Conservation (phyloP, 2,888 invertebrate genomes). For the Cepaea hortensis region DNA sequence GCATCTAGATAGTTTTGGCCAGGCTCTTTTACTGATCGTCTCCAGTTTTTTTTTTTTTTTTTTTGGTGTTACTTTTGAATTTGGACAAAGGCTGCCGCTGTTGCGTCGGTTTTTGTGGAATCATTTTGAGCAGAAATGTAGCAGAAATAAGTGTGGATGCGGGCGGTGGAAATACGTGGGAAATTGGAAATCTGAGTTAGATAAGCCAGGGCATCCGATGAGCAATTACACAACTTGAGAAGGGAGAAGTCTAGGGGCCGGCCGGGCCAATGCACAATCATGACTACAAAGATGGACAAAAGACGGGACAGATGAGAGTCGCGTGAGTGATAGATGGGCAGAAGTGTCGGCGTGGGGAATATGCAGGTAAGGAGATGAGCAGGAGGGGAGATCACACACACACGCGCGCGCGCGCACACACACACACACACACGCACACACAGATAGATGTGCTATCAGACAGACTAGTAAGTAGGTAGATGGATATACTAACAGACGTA, state of each 20-base stretch:
- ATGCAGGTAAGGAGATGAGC: too few relatives aligned
- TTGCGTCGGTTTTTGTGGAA: not conserved
- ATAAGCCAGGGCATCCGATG: not conserved
- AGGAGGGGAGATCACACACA: too few relatives aligned
- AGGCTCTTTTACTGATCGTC: not conserved
- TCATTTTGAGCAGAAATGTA: not conserved
- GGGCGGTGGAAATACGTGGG: slow-evolving; percentile 16
- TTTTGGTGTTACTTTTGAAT: not conserved
- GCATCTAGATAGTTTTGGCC: not conserved
- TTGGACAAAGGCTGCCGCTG: not conserved
- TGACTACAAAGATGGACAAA: too few relatives aligned
- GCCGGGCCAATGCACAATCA: too few relatives aligned
- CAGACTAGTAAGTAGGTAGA: not conserved
- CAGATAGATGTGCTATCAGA: not conserved
- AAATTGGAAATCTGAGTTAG: slow-evolving; percentile 10
- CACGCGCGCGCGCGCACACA: too few relatives aligned
- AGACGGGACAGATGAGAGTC: too few relatives aligned
- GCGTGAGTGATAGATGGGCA: too few relatives aligned
- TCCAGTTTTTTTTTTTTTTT: too few relatives aligned
- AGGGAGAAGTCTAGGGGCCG: not conserved
- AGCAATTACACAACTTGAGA: not conserved
- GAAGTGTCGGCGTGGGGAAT: too few relatives aligned
- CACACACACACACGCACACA: too few relatives aligned
- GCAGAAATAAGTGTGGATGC: not conserved
- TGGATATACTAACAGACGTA: not conserved